Evolutionary conservation across 2,888 invertebrate genomes (phyloP).

Genomic region (Dyspetes luteomarginatus): DNA sequence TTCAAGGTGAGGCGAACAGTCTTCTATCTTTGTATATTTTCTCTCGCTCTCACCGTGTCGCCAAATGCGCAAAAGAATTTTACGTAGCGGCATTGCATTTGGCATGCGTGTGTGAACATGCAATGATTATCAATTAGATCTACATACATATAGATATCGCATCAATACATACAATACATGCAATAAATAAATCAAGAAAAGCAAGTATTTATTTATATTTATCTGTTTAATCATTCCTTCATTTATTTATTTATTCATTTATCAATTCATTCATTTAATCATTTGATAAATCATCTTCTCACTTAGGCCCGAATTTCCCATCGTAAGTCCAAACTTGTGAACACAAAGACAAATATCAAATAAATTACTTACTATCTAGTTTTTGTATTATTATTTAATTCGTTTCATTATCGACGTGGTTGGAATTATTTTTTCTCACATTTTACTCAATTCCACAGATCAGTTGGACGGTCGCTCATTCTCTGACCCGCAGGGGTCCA

Average conservation of each 20-base stretch:
- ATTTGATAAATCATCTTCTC: too few species aligned
- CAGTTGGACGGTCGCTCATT: slow-evolving; percentile 47
- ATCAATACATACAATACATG: background rate
- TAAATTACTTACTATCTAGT: too few species aligned
- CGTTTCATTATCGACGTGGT: background rate
- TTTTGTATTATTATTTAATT: background rate
- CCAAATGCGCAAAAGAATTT: background rate
- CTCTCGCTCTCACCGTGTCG: background rate
- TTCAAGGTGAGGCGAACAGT: slow-evolving; percentile 38
- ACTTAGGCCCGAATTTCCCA: too few species aligned
- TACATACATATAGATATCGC: background rate
- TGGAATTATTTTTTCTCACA: slow-evolving; percentile 14
- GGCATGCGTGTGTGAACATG: background rate
- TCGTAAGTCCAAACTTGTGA: too few species aligned
- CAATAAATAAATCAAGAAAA: background rate
- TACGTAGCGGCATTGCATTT: background rate
- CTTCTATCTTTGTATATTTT: background rate
- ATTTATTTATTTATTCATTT: slow-evolving; percentile 1
- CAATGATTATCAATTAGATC: background rate
- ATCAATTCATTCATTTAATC: background rate
- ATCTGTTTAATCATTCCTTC: background rate
- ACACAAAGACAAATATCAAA: too few species aligned
- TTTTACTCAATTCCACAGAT: slow-evolving; percentile 43
- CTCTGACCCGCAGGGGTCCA: slow-evolving; percentile 73
- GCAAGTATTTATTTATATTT: background rate